These are phyloP conservation scores for Epistrophe eligans DNA, from an alignment of 2,888 invertebrate genomes.

Conservation along the genomic window DNA sequence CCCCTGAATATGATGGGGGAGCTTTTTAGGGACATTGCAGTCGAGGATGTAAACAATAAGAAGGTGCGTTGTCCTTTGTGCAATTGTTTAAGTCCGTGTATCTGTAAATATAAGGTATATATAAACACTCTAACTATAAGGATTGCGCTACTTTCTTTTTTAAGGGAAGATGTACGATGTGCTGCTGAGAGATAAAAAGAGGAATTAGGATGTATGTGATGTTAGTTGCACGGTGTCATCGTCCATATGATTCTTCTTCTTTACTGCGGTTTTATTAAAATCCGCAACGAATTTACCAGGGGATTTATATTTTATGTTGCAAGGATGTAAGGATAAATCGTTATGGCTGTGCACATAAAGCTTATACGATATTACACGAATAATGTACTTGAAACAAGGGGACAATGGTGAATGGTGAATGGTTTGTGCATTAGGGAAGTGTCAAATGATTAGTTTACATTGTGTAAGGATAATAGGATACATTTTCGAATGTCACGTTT, in stretches of 20 bases:
- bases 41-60: slow-evolving; percentile 66
- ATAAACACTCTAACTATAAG: neutral
- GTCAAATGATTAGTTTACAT: slow-evolving; percentile 31
- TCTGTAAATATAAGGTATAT: neutral
- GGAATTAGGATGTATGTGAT: neutral
- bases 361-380: neutral
- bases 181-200: neutral
- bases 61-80: slow-evolving; percentile 68
- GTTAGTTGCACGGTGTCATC: slow-evolving; percentile 50
- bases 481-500: slow-evolving; percentile 1
- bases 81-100: slow-evolving; percentile 18
- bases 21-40: slow-evolving; percentile 55
- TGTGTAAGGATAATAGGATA: slow-evolving; percentile 25
- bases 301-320: neutral
- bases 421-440: slow-evolving; percentile 29
- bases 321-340: slow-evolving; percentile 2
- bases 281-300: neutral
- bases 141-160: slow-evolving; percentile 11
- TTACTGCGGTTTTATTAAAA: slow-evolving; percentile 28
- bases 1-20: slow-evolving; percentile 30
- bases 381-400: slow-evolving; percentile 17
- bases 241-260: slow-evolving; percentile 51
- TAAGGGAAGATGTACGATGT: neutral
- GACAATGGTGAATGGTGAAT: neutral
- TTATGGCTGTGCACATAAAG: neutral